Evolutionary conservation across 2,888 invertebrate genomes (phyloP).

Genomic region (Diadromus collaris): DNA sequence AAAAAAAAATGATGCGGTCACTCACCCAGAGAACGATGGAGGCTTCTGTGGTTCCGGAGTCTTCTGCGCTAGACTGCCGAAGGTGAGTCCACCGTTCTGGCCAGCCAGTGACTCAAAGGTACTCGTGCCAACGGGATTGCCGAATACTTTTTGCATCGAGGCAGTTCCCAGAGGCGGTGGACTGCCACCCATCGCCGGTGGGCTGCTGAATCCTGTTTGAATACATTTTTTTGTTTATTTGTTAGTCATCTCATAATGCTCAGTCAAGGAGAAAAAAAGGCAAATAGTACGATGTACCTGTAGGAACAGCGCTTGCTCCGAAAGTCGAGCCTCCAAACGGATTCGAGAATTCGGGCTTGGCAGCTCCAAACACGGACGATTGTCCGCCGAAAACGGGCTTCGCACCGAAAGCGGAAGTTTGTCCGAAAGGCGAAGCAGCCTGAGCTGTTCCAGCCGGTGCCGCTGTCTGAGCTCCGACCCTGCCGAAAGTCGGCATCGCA

Average conservation of each 20-base stretch:
- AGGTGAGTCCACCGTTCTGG: constrained; percentile 74
- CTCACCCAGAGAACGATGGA: constrained; percentile 74
- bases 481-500: constrained; percentile 64
- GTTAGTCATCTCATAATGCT: neutral
- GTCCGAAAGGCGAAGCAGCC: constrained; percentile 69
- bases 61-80: constrained; percentile 72
- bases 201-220: constrained; percentile 72
- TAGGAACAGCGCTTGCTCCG: constrained; percentile 63
- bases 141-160: constrained; percentile 75
- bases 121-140: constrained; percentile 68
- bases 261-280: neutral
- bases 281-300: constrained; percentile 62
- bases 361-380: constrained; percentile 68
- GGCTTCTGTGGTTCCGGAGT: constrained; percentile 73
- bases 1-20: neutral
- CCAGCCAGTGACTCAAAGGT: constrained; percentile 76
- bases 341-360: constrained; percentile 71
- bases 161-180: constrained; percentile 67
- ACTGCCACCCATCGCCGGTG: constrained; percentile 70
- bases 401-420: constrained; percentile 71
- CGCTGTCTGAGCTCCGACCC: constrained; percentile 47
- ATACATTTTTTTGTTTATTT: neutral
- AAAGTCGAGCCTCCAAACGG: constrained; percentile 71
- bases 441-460: constrained; percentile 54
- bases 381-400: constrained; percentile 74